Conservation (phyloP, 1,140 invertebrate species). For the Goniozus legneri region DNA sequence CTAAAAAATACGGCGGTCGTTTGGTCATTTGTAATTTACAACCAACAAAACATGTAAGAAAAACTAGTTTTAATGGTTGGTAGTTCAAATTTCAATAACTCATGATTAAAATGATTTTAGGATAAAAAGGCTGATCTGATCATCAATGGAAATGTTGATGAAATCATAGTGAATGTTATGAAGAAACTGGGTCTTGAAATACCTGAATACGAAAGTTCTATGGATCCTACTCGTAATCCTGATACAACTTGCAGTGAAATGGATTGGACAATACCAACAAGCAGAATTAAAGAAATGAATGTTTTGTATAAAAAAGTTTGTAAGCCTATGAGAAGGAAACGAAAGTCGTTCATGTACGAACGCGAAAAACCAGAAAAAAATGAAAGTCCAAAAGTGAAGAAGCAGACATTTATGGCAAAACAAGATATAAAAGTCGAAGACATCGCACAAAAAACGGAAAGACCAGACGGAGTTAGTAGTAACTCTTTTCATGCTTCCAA, state of each 20-base stretch:
- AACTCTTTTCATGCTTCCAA: too few species aligned
- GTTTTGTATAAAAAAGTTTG: conserved; percentile 55
- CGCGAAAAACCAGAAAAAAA: conserved; percentile 39
- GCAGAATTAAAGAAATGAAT: conserved; percentile 55
- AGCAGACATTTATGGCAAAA: conserved; percentile 33
- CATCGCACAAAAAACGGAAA: conserved; percentile 6
- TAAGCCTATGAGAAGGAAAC: conserved; percentile 50
- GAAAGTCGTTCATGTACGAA: conserved; percentile 50
- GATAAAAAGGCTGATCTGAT: conserved; percentile 89
- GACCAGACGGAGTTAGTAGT: neutral
- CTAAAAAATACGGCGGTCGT: conserved; percentile 83
- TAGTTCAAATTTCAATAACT: too few species aligned
- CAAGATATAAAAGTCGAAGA: conserved; percentile 26
- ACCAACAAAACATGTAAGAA: conserved; percentile 89
- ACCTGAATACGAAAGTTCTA: conserved; percentile 63
- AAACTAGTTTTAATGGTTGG: conserved; percentile 7
- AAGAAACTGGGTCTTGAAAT: conserved; percentile 69
- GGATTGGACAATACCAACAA: conserved; percentile 62
- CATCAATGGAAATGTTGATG: conserved; percentile 88
- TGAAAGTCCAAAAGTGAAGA: conserved; percentile 32
- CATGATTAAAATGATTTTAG: conserved; percentile 54
- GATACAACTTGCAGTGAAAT: conserved; percentile 40
- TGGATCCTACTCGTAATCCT: conserved; percentile 65
- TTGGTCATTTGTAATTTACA: conserved; percentile 96
- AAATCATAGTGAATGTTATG: conserved; percentile 75